A percentile compares a stretch with the other conserved stretches of the same genome.
These are phyloP conservation scores for Itoplectis maculator DNA, from an alignment of 2,888 invertebrate species.

Conservation along the genomic window DNA sequence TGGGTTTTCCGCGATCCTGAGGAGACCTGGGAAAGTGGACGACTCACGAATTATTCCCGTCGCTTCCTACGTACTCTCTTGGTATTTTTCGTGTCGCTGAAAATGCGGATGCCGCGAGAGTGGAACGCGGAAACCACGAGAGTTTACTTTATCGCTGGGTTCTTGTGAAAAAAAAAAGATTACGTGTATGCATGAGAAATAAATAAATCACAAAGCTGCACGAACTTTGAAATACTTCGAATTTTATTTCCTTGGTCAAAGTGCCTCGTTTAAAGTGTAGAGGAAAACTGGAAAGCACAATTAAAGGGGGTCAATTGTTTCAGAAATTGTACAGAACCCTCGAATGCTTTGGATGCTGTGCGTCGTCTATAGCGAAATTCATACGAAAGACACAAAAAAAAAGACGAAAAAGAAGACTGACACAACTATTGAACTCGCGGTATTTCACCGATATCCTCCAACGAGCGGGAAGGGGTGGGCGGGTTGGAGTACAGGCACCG, in stretches of 20 bases:
- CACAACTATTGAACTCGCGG: background rate
- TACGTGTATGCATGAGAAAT: background rate
- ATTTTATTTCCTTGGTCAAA: too few species aligned
- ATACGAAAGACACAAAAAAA: background rate
- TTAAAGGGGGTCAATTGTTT: too few species aligned
- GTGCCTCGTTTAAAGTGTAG: too few species aligned
- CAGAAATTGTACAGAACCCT: too few species aligned
- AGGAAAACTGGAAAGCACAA: too few species aligned
- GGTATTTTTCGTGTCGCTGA: conserved; percentile 3
- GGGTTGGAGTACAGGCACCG: too few species aligned
- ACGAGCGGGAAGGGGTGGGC: background rate
- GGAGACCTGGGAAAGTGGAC: conserved; percentile 24
- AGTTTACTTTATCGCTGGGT: background rate
- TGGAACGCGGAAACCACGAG: conserved; percentile 1
- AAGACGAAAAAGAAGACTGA: background rate
- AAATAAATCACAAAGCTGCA: too few species aligned
- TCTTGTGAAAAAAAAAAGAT: background rate
- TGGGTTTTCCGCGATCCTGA: background rate
- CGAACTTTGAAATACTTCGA: too few species aligned
- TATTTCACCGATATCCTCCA: conserved; percentile 14
- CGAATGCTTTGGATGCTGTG: too few species aligned
- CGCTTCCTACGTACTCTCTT: conserved; percentile 28
- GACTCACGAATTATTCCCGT: conserved; percentile 41
- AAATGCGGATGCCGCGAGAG: conserved; percentile 17
- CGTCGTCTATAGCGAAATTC: background rate